Evolutionary conservation across 2,888 invertebrate genomes (phyloP).

Genomic region (Frankliniella intonsa): DNA sequence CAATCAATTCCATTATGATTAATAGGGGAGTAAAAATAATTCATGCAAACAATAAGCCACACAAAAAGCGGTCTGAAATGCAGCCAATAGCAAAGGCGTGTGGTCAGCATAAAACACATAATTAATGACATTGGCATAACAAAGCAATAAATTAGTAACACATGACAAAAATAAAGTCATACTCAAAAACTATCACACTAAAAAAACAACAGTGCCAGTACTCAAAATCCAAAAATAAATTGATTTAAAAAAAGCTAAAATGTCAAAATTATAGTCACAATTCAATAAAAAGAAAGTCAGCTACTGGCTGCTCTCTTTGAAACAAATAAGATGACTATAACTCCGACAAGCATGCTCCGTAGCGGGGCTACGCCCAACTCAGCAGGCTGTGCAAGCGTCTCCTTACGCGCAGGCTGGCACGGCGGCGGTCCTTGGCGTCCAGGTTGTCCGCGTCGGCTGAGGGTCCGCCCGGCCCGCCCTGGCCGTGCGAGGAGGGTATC

Average conservation of each 20-base stretch:
- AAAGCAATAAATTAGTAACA: not conserved
- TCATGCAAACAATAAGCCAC: not conserved
- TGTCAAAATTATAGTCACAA: too few species aligned
- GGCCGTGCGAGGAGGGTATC: slow-evolving; percentile 44
- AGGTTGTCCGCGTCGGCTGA: slow-evolving; percentile 21
- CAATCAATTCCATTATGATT: not conserved
- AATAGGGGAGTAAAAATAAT: not conserved
- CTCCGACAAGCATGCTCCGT: too few species aligned
- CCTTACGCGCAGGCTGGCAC: slow-evolving; percentile 58
- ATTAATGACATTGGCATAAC: not conserved
- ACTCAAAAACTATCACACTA: too few species aligned
- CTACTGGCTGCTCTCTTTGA: too few species aligned
- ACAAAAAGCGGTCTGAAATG: not conserved
- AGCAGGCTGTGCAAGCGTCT: slow-evolving; percentile 28
- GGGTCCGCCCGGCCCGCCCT: not conserved
- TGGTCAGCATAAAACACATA: too few species aligned
- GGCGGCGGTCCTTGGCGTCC: slow-evolving; percentile 51
- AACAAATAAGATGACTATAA: too few species aligned
- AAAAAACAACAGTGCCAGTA: too few species aligned
- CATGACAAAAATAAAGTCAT: not conserved
- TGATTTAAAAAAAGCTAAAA: too few species aligned
- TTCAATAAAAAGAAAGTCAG: too few species aligned
- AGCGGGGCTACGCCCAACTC: not conserved
- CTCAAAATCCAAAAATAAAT: too few species aligned
- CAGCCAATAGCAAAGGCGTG: too few species aligned